A percentile compares a stretch with the other conserved stretches of the same genome.
Conservation (phyloP, 2,797 vertebrate species). For the Aphelocoma californica region DNA sequence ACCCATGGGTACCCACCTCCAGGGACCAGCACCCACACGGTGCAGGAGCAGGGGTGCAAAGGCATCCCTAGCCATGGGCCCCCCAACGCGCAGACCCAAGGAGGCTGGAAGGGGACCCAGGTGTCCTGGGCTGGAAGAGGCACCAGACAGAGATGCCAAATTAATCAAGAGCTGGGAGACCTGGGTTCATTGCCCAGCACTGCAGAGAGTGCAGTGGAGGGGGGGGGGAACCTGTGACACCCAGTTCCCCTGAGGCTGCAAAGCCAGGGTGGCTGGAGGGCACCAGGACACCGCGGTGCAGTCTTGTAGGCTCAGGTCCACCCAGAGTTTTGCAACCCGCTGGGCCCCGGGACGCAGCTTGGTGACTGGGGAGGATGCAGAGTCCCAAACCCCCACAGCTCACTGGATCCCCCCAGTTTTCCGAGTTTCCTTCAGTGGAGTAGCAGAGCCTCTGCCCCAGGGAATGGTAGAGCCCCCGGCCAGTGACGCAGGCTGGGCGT, state of each 20-base stretch:
- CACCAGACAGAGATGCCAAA: not conserved
- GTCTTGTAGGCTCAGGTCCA: not conserved
- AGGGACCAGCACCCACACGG: not conserved
- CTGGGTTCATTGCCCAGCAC: conserved; percentile 39
- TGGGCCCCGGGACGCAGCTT: accelerated
- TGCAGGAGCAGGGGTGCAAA: not conserved
- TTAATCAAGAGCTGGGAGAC: conserved; percentile 4
- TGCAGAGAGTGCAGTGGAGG: not conserved
- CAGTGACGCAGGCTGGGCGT: not conserved
- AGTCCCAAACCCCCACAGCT: not conserved
- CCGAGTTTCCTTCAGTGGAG: not conserved
- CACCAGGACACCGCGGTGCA: not conserved
- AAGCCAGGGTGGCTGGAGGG: not conserved
- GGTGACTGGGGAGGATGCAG: not conserved
- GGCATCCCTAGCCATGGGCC: not conserved
- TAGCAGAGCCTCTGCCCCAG: not conserved
- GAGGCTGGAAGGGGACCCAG: conserved; percentile 20
- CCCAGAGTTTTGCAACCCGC: not conserved
- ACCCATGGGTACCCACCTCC: not conserved
- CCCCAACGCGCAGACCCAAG: not conserved
- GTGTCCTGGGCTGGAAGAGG: conserved; percentile 39
- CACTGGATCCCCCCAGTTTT: not conserved
- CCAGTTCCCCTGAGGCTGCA: not conserved
- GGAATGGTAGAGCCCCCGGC: not conserved
- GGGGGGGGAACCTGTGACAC: not conserved